Base-by-base conservation (phyloP, 2,888 invertebrate genomes). In the Sesamia inferens region DNA sequence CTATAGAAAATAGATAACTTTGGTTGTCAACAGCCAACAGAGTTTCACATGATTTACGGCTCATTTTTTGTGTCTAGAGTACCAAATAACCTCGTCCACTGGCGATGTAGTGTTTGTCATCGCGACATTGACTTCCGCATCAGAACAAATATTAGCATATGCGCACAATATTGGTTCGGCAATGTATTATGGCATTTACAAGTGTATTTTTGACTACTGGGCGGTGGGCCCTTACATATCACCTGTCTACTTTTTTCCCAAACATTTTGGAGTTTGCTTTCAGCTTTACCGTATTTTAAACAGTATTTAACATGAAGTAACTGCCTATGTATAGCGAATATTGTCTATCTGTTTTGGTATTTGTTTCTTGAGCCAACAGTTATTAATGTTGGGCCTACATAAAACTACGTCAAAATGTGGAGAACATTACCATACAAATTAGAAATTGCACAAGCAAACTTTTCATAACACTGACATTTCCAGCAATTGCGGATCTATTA, bases 111-210 rank as follows among this genome's bases (percentile, higher is more conserved):
- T 72, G 59, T 74, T 66, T 69, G 55, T 55, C 44, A 66, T 14
- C 16, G 51, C 65, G 42, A 44, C 70, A 47, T 31, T 16, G n/a
- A 68, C 59, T 81, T 81, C 81, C 81, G 76, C 68, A 62, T 84
- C 65, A 31, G 42, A 55, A 22, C 55, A 74, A 84, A 84, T 63
- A 84, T 74, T 80, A 66, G 65, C 63, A 31, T 48, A 65, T 6
- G 31, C 51, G 54, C 55, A 22, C 71, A 64, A 57, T 67, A 83
- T 80, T 69, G 70, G 47, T 65, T 70, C 47, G 54, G 59, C 48
- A 51, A n/a, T 55, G 44, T 80, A 47, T 55, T 54, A 47, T 48
- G 64, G 13, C n/a, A 57, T 54, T 54, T 13, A 65, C 55, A 39
- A 14, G 55, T 24, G n/a, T n/a, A 57, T 72, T 42, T 31, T 55